Percentiles rank a stretch among this genome's conserved stretches.
phyloP scores from a whole-genome alignment of 2,797 vertebrate species.

The Craterocephalus amniculus region DNA sequence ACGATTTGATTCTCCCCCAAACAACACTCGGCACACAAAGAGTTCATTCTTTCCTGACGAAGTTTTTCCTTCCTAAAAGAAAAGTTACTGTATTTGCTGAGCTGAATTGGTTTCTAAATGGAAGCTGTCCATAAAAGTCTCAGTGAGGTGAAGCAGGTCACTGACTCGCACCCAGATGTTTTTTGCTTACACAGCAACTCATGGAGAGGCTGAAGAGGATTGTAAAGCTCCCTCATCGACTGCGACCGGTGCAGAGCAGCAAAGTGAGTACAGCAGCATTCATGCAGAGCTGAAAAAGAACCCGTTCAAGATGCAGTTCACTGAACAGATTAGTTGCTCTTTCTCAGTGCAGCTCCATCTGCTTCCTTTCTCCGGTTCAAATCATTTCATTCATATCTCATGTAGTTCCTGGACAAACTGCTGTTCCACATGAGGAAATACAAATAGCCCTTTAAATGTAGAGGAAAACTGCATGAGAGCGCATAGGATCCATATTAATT shows the following conservation, averaged over 20 bases:
- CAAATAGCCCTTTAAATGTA: too few species aligned
- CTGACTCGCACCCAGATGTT: slow-evolving; percentile 46
- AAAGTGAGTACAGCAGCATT: slow-evolving; percentile 80
- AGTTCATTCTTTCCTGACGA: slow-evolving; percentile 2
- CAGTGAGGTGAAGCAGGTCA: slow-evolving; percentile 42
- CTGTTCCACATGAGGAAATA: too few species aligned
- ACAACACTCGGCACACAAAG: not conserved
- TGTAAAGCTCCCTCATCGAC: slow-evolving; percentile 87
- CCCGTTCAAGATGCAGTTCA: not conserved
- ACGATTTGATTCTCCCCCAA: not conserved
- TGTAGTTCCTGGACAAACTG: rapidly evolving
- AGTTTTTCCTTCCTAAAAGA: slow-evolving; percentile 13
- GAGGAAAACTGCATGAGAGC: too few species aligned
- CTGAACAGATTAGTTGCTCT: slow-evolving; percentile 24
- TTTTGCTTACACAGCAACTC: slow-evolving; percentile 85
- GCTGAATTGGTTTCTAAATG: slow-evolving; percentile 26
- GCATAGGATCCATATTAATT: not conserved
- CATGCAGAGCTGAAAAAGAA: slow-evolving; percentile 17
- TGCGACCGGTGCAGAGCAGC: slow-evolving; percentile 90
- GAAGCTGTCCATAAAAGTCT: slow-evolving; percentile 33
- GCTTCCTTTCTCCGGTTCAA: slow-evolving; percentile 6
- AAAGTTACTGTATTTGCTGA: slow-evolving; percentile 9
- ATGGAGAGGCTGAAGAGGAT: slow-evolving; percentile 92
- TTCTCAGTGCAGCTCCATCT: slow-evolving; percentile 8
- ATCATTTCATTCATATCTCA: slow-evolving; percentile 8